phyloP scores from a whole-genome alignment of 1,140 invertebrate genomes.

The Bombus superbus region DNA sequence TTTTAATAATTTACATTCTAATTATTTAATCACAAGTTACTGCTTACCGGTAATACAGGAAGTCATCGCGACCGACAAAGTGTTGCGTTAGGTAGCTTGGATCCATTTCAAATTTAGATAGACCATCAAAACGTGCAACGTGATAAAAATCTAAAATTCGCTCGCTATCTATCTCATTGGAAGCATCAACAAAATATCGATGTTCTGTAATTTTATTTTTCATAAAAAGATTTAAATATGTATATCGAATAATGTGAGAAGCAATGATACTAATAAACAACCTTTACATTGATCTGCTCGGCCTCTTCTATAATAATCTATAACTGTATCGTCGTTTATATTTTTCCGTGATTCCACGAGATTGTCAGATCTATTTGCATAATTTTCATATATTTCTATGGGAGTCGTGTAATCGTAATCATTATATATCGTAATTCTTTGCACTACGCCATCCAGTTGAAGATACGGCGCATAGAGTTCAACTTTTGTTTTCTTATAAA shows the following conservation, averaged over 20 bases:
- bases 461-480: slow-evolving; percentile 91
- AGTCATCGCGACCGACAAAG: slow-evolving; percentile 86
- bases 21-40: not conserved
- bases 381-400: slow-evolving; percentile 87
- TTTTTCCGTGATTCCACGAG: slow-evolving; percentile 85
- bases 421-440: slow-evolving; percentile 87
- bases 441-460: slow-evolving; percentile 87
- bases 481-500: slow-evolving; percentile 89
- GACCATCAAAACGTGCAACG: slow-evolving; percentile 86
- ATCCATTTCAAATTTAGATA: slow-evolving; percentile 85
- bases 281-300: slow-evolving; percentile 87
- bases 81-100: slow-evolving; percentile 85
- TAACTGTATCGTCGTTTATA: slow-evolving; percentile 83
- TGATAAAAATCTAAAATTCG: slow-evolving; percentile 88
- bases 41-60: slow-evolving; percentile 82
- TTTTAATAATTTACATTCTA: not conserved
- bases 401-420: slow-evolving; percentile 87
- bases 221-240: not conserved
- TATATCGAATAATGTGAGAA: no score
- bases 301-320: slow-evolving; percentile 88
- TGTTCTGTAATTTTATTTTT: slow-evolving; percentile 83
- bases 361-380: slow-evolving; percentile 87
- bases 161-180: slow-evolving; percentile 83
- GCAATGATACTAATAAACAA: slow-evolving; percentile 17
- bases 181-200: slow-evolving; percentile 82